A percentile compares a stretch with the other conserved stretches of the same genome.
These are phyloP conservation scores for Sebastes itinus DNA, from an alignment of 2,797 vertebrate species.

Conservation along the genomic window DNA sequence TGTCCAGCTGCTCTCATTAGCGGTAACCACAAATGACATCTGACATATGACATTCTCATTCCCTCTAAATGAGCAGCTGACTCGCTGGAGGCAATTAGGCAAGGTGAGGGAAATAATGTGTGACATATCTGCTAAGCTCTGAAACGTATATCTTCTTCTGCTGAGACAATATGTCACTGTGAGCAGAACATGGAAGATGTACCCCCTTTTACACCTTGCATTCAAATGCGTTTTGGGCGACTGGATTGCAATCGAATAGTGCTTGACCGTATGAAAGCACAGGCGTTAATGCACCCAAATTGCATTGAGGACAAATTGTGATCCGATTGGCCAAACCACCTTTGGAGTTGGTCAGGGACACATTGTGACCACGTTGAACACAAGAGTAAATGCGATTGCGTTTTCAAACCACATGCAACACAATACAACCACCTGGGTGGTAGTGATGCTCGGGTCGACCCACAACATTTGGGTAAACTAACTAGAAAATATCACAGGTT, in stretches of 20 bases:
- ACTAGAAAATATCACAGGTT: not conserved
- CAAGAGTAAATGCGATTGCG: not conserved
- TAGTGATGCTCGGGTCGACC: too few species aligned
- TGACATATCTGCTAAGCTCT: conserved; percentile 1
- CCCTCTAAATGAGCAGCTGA: conserved; percentile 15
- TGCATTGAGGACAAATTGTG: not conserved
- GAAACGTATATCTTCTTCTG: not conserved
- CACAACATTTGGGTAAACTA: too few species aligned
- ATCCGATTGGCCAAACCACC: not conserved
- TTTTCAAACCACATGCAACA: not conserved
- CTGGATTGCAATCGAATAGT: not conserved
- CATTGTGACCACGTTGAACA: not conserved
- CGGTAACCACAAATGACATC: conserved; percentile 3
- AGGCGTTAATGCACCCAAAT: not conserved
- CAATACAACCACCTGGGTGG: too few species aligned
- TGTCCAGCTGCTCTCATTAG: conserved; percentile 43
- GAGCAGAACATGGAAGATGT: not conserved
- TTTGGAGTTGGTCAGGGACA: not conserved
- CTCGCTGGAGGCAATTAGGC: not conserved
- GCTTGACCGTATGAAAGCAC: not conserved
- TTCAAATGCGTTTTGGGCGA: not conserved
- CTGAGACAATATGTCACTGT: not conserved
- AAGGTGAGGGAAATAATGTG: not conserved
- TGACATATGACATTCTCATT: conserved; percentile 18
- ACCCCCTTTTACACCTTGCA: not conserved